Percentiles rank a stretch among this genome's conserved stretches.
Evolutionary conservation across 1,140 invertebrate species (phyloP).

Genomic region (Thereuonema tuberculata): DNA sequence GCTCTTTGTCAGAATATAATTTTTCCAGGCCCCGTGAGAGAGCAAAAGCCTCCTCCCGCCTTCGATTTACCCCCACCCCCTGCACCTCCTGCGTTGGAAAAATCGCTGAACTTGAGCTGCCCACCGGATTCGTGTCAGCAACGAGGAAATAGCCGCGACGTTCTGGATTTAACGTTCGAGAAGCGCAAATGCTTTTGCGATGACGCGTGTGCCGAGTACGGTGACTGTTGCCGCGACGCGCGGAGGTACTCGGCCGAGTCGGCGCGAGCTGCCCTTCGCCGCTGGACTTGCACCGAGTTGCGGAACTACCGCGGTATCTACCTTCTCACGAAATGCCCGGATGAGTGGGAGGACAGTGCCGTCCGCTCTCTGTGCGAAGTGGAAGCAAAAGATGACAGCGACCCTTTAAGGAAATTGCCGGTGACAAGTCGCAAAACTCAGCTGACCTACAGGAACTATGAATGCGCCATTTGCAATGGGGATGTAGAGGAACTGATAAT

Average conservation of each 20-base stretch:
- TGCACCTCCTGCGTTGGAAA: too few species aligned
- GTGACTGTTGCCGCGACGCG: constrained; percentile 40
- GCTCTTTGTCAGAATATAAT: too few species aligned
- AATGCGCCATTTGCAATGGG: constrained; percentile 41
- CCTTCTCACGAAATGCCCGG: constrained; percentile 34
- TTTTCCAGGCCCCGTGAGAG: too few species aligned
- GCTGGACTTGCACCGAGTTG: constrained; percentile 29
- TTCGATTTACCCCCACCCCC: too few species aligned
- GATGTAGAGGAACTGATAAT: constrained; percentile 23
- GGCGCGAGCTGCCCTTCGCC: constrained; percentile 20
- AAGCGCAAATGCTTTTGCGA: constrained; percentile 34
- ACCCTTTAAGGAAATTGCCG: constrained; percentile 34
- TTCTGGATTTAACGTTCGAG: constrained; percentile 21
- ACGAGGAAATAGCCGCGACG: background rate
- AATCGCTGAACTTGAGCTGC: too few species aligned
- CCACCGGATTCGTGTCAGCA: too few species aligned
- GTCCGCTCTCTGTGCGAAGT: constrained; percentile 23
- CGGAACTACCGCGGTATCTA: constrained; percentile 34
- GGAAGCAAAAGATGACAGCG: constrained; percentile 17
- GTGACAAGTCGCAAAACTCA: constrained; percentile 33
- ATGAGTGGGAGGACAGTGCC: constrained; percentile 26
- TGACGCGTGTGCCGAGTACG: constrained; percentile 32
- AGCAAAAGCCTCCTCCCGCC: too few species aligned
- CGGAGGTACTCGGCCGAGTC: constrained; percentile 23
- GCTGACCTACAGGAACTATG: constrained; percentile 40